Conservation (phyloP, 37 sponge, comb jelly and placozoan species). For the Oopsacas minuta region DNA sequence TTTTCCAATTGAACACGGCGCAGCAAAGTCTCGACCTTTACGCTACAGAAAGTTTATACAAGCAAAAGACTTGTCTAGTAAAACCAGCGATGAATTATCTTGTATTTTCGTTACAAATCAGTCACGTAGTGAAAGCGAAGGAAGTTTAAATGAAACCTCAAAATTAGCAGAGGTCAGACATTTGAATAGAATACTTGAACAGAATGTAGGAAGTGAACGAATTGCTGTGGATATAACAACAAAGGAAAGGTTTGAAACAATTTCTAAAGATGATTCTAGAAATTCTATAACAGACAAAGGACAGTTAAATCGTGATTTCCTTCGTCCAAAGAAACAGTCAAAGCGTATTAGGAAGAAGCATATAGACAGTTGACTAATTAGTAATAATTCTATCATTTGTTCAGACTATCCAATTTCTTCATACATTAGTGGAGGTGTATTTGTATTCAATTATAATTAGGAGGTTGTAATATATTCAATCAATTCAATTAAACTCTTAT, state of each 20-base stretch:
- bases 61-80: constrained; percentile 6
- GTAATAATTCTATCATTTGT: too few species aligned
- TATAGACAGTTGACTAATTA: too few species aligned
- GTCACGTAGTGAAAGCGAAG: neutral
- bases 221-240: neutral
- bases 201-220: neutral
- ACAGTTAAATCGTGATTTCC: too few species aligned
- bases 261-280: too few species aligned
- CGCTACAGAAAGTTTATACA: neutral
- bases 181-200: neutral
- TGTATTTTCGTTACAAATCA: neutral
- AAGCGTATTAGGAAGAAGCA: too few species aligned
- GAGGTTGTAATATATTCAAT: neutral
- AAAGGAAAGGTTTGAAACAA: too few species aligned
- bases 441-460: too few species aligned
- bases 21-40: neutral
- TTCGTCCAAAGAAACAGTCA: too few species aligned
- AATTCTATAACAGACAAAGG: too few species aligned
- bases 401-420: too few species aligned
- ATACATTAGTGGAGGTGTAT: too few species aligned
- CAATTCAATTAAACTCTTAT: neutral
- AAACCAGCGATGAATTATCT: neutral
- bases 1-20: neutral
- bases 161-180: neutral
- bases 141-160: neutral